These are phyloP conservation scores for Eristalis intricaria DNA, from an alignment of 2,888 invertebrate species.

Conservation along the genomic window DNA sequence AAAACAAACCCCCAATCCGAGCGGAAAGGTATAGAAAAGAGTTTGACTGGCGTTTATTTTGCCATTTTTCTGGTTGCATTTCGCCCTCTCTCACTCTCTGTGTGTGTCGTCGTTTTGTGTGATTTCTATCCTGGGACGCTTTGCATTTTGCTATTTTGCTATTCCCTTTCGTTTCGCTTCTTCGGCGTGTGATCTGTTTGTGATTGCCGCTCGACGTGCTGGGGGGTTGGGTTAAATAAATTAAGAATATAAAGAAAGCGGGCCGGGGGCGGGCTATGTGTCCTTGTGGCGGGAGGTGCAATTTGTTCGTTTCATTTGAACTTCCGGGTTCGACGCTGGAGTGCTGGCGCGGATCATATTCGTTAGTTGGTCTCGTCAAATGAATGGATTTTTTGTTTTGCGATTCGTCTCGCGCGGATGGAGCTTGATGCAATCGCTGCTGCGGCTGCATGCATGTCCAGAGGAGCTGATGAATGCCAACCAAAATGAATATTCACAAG, in stretches of 20 bases:
- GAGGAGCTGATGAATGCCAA: slow-evolving; percentile 1
- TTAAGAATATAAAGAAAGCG: slow-evolving; percentile 58
- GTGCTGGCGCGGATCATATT: slow-evolving; percentile 3
- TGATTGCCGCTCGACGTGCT: slow-evolving; percentile 40
- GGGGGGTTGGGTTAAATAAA: slow-evolving; percentile 53
- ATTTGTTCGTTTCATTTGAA: slow-evolving; percentile 21
- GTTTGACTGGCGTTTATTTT: slow-evolving; percentile 46
- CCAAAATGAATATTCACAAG: slow-evolving; percentile 5
- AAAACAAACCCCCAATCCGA: slow-evolving; percentile 59
- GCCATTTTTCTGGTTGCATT: slow-evolving; percentile 15
- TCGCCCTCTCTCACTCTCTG: background rate
- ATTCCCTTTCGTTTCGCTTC: slow-evolving; percentile 46
- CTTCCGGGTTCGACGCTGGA: slow-evolving; percentile 7
- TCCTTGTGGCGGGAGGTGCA: slow-evolving; percentile 38
- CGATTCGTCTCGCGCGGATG: background rate
- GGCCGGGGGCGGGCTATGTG: slow-evolving; percentile 21
- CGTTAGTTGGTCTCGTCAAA: slow-evolving; percentile 43
- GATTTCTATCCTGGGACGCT: slow-evolving; percentile 26
- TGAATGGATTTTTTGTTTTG: slow-evolving; percentile 11
- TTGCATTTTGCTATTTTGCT: slow-evolving; percentile 23
- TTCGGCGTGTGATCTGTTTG: slow-evolving; percentile 62
- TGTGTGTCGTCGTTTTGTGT: background rate
- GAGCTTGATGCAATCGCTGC: background rate
- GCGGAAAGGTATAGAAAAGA: slow-evolving; percentile 62
- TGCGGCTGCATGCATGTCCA: slow-evolving; percentile 30